Evolutionary conservation across 2,113 vertebrate genomes (phyloP).

Genomic region (Chelonoidis abingdonii): DNA sequence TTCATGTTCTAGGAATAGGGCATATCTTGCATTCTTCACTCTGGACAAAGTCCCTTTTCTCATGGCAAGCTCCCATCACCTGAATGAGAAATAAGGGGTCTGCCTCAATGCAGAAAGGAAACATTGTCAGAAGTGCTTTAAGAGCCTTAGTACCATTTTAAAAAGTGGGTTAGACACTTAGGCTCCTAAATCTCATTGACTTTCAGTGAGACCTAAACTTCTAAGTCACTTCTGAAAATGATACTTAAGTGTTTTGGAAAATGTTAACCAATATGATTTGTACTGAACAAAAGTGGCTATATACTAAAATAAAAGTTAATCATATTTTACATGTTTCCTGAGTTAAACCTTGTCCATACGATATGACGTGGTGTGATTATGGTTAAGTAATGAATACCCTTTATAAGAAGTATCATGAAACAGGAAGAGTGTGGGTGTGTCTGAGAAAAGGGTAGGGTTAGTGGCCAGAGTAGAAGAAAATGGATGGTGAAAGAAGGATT

Average conservation of each 20-base stretch:
- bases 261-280: too few relatives aligned
- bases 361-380: neutral
- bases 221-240: too few relatives aligned
- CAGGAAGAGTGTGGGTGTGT: neutral
- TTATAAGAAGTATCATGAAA: neutral
- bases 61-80: neutral
- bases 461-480: neutral
- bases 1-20: neutral
- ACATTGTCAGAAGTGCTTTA: neutral
- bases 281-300: too few relatives aligned
- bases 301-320: too few relatives aligned
- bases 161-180: too few relatives aligned
- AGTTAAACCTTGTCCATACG: neutral
- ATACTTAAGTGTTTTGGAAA: too few relatives aligned
- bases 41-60: neutral
- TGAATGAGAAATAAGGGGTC: neutral
- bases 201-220: too few relatives aligned
- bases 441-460: neutral
- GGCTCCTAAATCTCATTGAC: too few relatives aligned
- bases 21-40: neutral
- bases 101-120: neutral
- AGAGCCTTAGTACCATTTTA: neutral
- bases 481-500: neutral
- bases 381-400: neutral
- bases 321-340: neutral